phyloP scores from a whole-genome alignment of 2,113 vertebrate genomes.

The Anser brachyrhynchus region DNA sequence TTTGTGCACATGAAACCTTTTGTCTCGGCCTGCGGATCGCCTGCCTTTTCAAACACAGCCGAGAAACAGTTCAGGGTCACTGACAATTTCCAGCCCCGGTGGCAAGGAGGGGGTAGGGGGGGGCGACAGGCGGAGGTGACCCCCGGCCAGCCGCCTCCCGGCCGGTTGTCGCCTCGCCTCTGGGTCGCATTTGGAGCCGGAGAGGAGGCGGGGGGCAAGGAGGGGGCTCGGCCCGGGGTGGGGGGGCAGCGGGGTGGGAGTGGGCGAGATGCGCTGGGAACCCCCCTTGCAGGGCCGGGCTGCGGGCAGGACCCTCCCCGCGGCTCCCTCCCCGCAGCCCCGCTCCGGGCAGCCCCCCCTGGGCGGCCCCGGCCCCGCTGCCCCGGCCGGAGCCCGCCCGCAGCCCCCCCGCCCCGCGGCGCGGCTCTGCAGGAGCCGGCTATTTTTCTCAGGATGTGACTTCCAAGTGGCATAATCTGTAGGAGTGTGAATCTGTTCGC shows the following conservation, averaged over 20 bases:
- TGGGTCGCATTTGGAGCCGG: not conserved
- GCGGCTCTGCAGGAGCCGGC: not conserved
- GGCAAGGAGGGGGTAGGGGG: not conserved
- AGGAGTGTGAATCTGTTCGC: constrained; percentile 48
- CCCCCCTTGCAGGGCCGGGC: too few relatives aligned
- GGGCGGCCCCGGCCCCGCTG: not conserved
- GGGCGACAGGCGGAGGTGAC: not conserved
- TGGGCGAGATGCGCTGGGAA: not conserved
- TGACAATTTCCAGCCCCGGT: not conserved
- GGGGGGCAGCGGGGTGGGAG: not conserved
- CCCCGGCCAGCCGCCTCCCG: not conserved
- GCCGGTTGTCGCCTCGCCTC: not conserved
- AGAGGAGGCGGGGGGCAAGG: not conserved
- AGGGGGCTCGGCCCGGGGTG: too few relatives aligned
- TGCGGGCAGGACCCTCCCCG: too few relatives aligned
- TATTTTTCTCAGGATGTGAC: constrained; percentile 50
- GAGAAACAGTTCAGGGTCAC: constrained; percentile 46
- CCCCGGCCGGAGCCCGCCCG: not conserved
- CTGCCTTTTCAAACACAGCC: constrained; percentile 18
- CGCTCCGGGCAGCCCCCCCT: too few relatives aligned
- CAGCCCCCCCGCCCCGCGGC: not conserved
- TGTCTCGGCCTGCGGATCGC: constrained; percentile 53
- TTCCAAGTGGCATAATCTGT: constrained; percentile 52
- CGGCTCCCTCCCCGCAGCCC: too few relatives aligned
- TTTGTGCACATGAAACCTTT: constrained; percentile 60